These are phyloP conservation scores for Drosophila subobscura DNA, from an alignment of 1,140 invertebrate species.

Conservation along the genomic window DNA sequence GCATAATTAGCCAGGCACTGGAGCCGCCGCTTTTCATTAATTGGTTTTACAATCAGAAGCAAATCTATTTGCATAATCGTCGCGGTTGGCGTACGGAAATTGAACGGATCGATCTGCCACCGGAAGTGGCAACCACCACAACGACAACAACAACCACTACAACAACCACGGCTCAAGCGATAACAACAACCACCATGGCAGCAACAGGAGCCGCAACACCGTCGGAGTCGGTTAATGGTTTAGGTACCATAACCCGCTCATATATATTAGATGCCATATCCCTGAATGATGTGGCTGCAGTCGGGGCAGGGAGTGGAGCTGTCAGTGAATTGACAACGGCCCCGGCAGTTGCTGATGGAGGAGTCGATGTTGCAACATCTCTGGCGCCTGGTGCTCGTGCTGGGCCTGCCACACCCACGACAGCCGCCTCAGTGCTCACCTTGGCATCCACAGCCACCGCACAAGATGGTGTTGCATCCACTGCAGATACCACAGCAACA, in stretches of 20 bases:
- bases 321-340: slow-evolving; percentile 25
- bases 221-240: slow-evolving; percentile 49
- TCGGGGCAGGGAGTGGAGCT: slow-evolving; percentile 22
- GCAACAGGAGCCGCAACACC: slow-evolving; percentile 25
- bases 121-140: slow-evolving; percentile 64
- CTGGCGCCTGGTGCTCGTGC: slow-evolving; percentile 1
- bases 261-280: slow-evolving; percentile 75
- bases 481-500: slow-evolving; percentile 21
- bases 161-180: slow-evolving; percentile 19
- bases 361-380: slow-evolving; percentile 20
- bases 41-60: slow-evolving; percentile 86
- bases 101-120: slow-evolving; percentile 81
- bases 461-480: slow-evolving; percentile 16
- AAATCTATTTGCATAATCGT: slow-evolving; percentile 83
- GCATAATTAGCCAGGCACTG: slow-evolving; percentile 86
- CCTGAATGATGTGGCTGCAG: slow-evolving; percentile 51
- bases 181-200: slow-evolving; percentile 24
- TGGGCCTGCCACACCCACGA: slow-evolving; percentile 10
- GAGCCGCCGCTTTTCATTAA: slow-evolving; percentile 87
- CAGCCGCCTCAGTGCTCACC: slow-evolving; percentile 16
- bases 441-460: slow-evolving; percentile 18
- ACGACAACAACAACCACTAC: slow-evolving; percentile 43
- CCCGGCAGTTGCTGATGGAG: slow-evolving; percentile 15
- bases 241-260: slow-evolving; percentile 66
- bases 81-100: slow-evolving; percentile 83